phyloP scores from a whole-genome alignment of 2,797 vertebrate genomes.

The Cossypha dichroa region DNA sequence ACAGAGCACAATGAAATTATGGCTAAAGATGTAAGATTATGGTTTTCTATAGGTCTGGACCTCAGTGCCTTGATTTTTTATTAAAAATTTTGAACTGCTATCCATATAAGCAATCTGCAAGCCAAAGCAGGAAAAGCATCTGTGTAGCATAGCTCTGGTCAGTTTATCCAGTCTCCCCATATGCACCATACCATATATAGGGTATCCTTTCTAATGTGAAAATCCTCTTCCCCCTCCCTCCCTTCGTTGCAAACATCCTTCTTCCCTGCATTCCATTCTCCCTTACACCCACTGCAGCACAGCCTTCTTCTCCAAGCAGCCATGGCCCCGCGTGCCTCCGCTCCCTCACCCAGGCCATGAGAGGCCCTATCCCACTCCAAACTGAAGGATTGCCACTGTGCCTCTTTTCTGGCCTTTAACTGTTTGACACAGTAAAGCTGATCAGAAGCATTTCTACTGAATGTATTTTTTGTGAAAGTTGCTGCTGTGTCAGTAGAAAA shows the following conservation, averaged over 20 bases:
- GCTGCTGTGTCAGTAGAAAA: background rate
- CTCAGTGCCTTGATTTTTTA: background rate
- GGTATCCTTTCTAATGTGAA: background rate
- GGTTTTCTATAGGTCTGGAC: background rate
- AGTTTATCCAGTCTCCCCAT: background rate
- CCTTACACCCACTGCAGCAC: background rate
- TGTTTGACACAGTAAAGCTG: background rate
- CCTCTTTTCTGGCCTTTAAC: background rate
- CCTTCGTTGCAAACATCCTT: slow-evolving; percentile 30
- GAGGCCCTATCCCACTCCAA: rapidly evolving
- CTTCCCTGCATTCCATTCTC: background rate
- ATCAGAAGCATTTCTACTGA: background rate
- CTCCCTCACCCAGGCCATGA: background rate
- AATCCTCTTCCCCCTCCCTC: background rate
- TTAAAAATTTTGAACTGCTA: background rate
- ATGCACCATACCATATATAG: background rate
- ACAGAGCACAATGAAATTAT: background rate
- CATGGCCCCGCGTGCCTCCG: rapidly evolving
- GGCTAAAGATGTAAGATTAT: background rate
- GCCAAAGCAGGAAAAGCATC: background rate
- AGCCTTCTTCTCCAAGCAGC: background rate
- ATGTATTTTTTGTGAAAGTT: background rate
- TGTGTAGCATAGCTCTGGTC: background rate
- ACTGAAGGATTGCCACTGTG: rapidly evolving
- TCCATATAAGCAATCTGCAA: background rate